These are phyloP conservation scores for Periparus ater DNA, from an alignment of 2,797 vertebrate species.

Conservation along the genomic window DNA sequence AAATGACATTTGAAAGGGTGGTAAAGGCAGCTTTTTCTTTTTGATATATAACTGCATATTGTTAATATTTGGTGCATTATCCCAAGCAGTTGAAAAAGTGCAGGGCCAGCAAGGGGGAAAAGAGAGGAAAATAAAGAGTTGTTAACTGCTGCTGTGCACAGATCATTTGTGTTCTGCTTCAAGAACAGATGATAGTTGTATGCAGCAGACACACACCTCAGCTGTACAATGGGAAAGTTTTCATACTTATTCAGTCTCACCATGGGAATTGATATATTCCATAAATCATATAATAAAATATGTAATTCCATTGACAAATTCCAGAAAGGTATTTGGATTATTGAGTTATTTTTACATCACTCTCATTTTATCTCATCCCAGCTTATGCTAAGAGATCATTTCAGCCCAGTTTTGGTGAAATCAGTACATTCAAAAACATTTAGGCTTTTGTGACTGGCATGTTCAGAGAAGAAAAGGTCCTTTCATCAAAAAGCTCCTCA, in stretches of 20 bases:
- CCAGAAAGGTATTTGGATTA: not conserved
- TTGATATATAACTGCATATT: not conserved
- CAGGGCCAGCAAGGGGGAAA: not conserved
- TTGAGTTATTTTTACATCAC: not conserved
- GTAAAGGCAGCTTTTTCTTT: not conserved
- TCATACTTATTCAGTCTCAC: fast-evolving
- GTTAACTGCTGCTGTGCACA: not conserved
- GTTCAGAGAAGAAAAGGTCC: not conserved
- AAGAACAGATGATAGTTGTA: not conserved
- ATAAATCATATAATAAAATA: no score
- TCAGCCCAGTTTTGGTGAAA: not conserved
- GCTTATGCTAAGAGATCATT: not conserved
- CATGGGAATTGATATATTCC: not conserved
- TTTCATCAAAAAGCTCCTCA: not conserved
- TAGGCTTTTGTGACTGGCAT: not conserved
- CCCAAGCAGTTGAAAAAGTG: not conserved
- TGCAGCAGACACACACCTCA: not conserved
- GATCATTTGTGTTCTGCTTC: not conserved
- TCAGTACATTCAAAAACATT: not conserved
- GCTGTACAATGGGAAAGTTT: not conserved
- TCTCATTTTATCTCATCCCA: not conserved
- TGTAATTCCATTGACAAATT: not conserved
- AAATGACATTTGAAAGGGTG: not conserved
- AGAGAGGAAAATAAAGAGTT: not conserved
- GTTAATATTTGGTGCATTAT: not conserved